Percentiles rank a stretch among this genome's conserved stretches.
Conservation (phyloP, 2,888 invertebrate species). For the Patella pellucida region DNA sequence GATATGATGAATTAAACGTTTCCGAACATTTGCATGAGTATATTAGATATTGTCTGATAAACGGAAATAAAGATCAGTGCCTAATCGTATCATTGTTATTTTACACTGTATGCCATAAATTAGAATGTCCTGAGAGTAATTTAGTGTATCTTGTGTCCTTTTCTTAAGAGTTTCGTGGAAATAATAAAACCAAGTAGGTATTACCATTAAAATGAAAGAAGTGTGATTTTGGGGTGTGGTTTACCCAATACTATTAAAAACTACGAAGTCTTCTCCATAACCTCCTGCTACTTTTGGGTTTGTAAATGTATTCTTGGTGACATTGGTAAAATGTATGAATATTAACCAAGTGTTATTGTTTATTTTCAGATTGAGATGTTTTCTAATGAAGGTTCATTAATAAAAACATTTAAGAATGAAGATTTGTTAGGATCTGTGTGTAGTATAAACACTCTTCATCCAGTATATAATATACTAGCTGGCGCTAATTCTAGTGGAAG, state of each 20-base stretch:
- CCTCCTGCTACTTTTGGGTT: no score
- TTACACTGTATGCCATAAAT: background rate
- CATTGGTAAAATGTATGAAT: no score
- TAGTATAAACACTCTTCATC: slow-evolving; percentile 70
- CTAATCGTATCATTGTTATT: background rate
- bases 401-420: slow-evolving; percentile 58
- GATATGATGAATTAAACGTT: background rate
- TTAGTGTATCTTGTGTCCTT: no score
- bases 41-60: background rate
- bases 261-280: no score
- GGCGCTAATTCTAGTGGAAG: slow-evolving; percentile 72
- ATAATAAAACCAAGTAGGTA: no score
- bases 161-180: no score
- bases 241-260: no score
- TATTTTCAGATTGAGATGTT: slow-evolving; percentile 69
- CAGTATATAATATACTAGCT: slow-evolving; percentile 66
- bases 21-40: background rate
- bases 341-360: no score
- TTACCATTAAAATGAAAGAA: no score
- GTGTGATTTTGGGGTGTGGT: no score
- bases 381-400: slow-evolving; percentile 54
- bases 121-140: no score
- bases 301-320: no score
- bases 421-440: slow-evolving; percentile 67
- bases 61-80: background rate